A percentile compares a stretch with the other conserved stretches of the same genome.
Evolutionary conservation across 2,797 vertebrate genomes (phyloP).

Genomic region (Acipenser ruthenus): DNA sequence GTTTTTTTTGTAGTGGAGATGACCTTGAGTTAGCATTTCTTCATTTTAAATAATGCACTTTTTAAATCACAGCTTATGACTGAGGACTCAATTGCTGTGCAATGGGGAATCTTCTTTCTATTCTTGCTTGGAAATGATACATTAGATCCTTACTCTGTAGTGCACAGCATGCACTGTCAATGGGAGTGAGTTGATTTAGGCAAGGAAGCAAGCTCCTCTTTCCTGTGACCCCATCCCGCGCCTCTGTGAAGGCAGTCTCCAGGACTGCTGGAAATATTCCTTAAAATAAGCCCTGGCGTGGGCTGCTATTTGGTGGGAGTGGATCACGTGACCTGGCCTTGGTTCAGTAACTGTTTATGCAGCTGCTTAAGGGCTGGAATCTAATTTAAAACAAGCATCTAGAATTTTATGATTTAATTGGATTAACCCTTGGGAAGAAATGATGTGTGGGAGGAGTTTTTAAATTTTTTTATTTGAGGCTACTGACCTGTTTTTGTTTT

Average conservation of each 20-base stretch:
- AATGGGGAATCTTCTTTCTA: too few relatives aligned
- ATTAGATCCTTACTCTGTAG: too few relatives aligned
- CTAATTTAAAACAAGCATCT: slow-evolving; percentile 25
- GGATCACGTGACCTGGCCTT: slow-evolving; percentile 30
- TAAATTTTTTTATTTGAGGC: slow-evolving; percentile 12
- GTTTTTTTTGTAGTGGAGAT: too few relatives aligned
- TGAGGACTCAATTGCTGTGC: too few relatives aligned
- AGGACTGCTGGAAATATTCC: slow-evolving; percentile 10
- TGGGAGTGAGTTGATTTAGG: background rate
- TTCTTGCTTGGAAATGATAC: too few relatives aligned
- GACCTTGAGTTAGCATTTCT: too few relatives aligned
- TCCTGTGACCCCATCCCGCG: background rate
- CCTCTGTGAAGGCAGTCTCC: slow-evolving; percentile 1
- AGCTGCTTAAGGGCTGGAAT: slow-evolving; percentile 42
- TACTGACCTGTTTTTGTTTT: slow-evolving; percentile 8
- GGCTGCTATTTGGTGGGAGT: slow-evolving; percentile 22
- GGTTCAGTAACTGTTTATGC: slow-evolving; percentile 42
- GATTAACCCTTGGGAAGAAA: slow-evolving; percentile 4
- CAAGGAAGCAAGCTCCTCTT: slow-evolving; percentile 4
- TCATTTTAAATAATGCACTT: too few relatives aligned
- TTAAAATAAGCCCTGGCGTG: slow-evolving; percentile 21
- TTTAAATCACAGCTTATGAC: too few relatives aligned
- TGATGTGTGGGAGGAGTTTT: background rate
- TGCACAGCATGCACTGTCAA: background rate
- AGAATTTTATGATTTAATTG: slow-evolving; percentile 10